Evolutionary conservation across 2,113 vertebrate species (phyloP).

Genomic region (Mixornis gularis): DNA sequence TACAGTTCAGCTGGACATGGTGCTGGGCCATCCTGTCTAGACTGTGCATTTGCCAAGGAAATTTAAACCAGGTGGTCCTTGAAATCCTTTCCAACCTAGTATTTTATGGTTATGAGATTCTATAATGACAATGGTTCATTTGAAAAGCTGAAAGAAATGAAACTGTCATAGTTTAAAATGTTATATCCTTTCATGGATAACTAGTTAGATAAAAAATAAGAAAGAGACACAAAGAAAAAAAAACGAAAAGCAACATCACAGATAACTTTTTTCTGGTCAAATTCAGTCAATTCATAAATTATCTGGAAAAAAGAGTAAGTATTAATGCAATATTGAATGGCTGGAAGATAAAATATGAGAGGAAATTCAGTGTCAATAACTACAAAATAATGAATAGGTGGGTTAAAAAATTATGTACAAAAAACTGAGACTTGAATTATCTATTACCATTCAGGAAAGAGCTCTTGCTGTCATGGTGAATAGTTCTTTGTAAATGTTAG

Average conservation of each 20-base stretch:
- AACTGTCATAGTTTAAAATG: not conserved
- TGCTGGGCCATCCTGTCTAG: not conserved
- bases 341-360: not conserved
- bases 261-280: not conserved
- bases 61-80: not conserved
- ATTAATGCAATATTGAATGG: not conserved
- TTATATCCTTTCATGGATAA: not conserved
- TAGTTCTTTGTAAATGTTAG: slow-evolving; percentile 6
- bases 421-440: not conserved
- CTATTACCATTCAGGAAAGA: not conserved
- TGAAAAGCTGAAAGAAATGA: not conserved
- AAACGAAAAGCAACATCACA: not conserved
- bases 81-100: not conserved
- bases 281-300: not conserved
- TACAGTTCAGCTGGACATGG: not conserved
- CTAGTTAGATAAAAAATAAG: not conserved
- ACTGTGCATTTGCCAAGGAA: not conserved
- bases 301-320: not conserved
- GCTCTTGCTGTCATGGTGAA: not conserved
- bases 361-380: not conserved
- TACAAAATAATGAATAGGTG: not conserved
- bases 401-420: not conserved
- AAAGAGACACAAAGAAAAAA: not conserved
- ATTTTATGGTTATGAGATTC: not conserved
- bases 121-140: not conserved